phyloP scores from a whole-genome alignment of 2,113 vertebrate species.

The Semnornis frantzii region DNA sequence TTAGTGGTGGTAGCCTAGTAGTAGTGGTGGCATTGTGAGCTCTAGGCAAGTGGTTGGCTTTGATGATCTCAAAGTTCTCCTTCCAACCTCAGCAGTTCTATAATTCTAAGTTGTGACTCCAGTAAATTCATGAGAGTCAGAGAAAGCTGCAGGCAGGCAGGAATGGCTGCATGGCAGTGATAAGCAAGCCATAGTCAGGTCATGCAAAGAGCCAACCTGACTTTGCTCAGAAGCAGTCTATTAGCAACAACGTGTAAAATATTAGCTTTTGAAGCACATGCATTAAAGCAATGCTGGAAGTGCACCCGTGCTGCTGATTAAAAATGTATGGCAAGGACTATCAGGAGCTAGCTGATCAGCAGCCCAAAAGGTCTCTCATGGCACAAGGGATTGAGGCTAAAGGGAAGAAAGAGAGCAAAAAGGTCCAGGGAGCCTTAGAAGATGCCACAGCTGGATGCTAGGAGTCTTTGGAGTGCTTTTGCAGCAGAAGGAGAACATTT shows the following conservation, averaged over 20 bases:
- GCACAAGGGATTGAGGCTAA: accelerated
- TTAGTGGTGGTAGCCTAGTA: too few relatives aligned
- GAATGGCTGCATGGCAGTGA: not conserved
- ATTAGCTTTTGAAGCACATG: not conserved
- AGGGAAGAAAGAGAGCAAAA: not conserved
- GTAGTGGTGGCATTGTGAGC: too few relatives aligned
- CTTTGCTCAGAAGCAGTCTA: not conserved
- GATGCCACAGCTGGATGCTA: not conserved
- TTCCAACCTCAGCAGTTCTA: too few relatives aligned
- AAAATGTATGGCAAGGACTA: not conserved
- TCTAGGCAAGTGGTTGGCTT: too few relatives aligned
- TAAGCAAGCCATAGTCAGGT: not conserved
- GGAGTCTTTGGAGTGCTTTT: not conserved
- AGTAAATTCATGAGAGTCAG: accelerated
- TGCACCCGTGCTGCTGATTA: not conserved
- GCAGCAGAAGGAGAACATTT: not conserved
- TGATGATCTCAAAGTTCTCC: too few relatives aligned
- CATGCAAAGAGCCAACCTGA: not conserved
- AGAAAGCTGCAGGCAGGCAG: not conserved
- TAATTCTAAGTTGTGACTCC: too few relatives aligned
- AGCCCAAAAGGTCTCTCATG: not conserved
- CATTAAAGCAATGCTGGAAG: not conserved
- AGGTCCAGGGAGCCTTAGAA: not conserved
- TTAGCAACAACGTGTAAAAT: not conserved
- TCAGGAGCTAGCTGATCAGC: not conserved